These are phyloP conservation scores for Phoxinus dragarum DNA, from an alignment of 2,797 vertebrate genomes.

Conservation along the genomic window DNA sequence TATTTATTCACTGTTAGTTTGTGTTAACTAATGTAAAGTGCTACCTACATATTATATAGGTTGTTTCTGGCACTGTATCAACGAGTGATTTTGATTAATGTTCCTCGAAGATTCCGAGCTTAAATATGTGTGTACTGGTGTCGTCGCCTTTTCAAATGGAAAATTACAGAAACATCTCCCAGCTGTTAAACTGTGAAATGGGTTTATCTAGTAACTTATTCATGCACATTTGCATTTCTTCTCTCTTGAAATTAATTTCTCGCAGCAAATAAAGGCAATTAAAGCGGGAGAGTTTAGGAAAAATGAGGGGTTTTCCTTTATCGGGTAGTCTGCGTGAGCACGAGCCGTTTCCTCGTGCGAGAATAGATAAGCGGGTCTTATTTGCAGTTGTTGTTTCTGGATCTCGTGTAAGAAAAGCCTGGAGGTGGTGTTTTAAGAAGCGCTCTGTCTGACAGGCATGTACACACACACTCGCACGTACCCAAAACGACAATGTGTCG, in stretches of 20 bases:
- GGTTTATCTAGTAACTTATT: slow-evolving; percentile 78
- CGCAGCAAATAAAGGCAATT: slow-evolving; percentile 71
- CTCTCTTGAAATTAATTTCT: slow-evolving; percentile 69
- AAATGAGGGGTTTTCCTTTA: slow-evolving; percentile 5
- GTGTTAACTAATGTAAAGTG: no score
- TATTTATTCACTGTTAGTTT: no score
- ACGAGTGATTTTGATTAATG: slow-evolving; percentile 74
- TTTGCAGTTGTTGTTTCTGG: not conserved
- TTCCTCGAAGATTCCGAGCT: slow-evolving; percentile 70
- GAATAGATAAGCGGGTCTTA: not conserved
- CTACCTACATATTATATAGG: slow-evolving; percentile 35
- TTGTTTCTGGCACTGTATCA: slow-evolving; percentile 4
- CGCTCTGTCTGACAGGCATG: slow-evolving; percentile 30
- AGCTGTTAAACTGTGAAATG: slow-evolving; percentile 82
- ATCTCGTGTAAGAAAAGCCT: not conserved
- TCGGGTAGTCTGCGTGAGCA: not conserved
- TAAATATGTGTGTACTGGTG: slow-evolving; percentile 73
- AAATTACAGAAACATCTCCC: slow-evolving; percentile 82
- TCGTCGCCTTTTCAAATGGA: slow-evolving; percentile 81
- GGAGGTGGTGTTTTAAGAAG: slow-evolving; percentile 26
- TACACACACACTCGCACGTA: slow-evolving; percentile 2
- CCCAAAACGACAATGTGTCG: slow-evolving; percentile 46
- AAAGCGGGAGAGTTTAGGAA: slow-evolving; percentile 59
- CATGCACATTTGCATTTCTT: slow-evolving; percentile 72
- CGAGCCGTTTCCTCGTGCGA: not conserved